Evolutionary conservation across 2,113 vertebrate genomes (phyloP).

Genomic region (Ptyas mucosa): DNA sequence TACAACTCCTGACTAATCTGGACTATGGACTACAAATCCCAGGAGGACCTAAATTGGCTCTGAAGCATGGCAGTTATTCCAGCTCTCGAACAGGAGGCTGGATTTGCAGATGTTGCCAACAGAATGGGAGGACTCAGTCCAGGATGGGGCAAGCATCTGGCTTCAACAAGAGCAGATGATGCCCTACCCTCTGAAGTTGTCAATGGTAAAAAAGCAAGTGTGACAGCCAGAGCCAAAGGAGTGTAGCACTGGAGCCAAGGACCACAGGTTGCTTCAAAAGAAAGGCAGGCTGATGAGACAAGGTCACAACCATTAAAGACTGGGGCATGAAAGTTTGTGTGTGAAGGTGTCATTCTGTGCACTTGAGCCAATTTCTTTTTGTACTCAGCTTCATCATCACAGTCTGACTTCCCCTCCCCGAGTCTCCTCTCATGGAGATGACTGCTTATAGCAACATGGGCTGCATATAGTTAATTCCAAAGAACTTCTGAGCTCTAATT

Average conservation of each 20-base stretch:
- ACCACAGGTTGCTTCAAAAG: neutral
- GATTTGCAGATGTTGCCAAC: neutral
- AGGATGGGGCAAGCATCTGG: neutral
- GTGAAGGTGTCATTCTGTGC: neutral
- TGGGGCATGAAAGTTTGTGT: neutral
- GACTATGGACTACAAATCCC: neutral
- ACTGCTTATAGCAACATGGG: neutral
- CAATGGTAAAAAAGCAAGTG: neutral
- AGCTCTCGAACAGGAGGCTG: neutral
- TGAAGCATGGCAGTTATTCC: neutral
- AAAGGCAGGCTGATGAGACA: neutral
- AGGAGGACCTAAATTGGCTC: neutral
- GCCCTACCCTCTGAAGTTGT: neutral
- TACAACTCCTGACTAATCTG: neutral
- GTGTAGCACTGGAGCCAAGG: neutral
- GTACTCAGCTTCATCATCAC: neutral
- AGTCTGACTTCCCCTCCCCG: neutral
- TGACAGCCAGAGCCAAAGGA: no score
- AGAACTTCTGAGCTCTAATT: neutral
- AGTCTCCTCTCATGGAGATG: neutral
- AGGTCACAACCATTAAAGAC: no score
- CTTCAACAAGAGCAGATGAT: neutral
- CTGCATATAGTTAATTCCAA: neutral
- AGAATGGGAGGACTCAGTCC: neutral
- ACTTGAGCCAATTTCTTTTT: no score